These are phyloP conservation scores for Gallinago nigripennis DNA, from an alignment of 2,797 vertebrate species.

Conservation along the genomic window DNA sequence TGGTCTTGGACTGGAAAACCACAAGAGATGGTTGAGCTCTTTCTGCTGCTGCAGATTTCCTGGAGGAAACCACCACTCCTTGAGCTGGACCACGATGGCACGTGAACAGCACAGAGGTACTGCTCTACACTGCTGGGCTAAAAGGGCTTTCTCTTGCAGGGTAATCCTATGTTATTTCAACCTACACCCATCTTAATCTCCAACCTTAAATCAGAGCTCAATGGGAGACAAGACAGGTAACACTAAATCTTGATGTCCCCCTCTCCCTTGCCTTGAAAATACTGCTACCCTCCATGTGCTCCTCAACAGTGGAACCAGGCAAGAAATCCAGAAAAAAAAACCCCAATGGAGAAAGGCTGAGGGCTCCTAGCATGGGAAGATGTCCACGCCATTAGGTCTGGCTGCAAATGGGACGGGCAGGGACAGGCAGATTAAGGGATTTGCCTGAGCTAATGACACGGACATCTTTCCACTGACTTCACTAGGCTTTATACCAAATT, in stretches of 20 bases:
- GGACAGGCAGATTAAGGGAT: background rate
- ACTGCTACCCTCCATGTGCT: background rate
- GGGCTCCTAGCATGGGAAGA: background rate
- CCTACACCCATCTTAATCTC: background rate
- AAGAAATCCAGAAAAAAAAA: background rate
- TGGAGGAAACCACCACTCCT: background rate
- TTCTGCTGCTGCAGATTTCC: background rate
- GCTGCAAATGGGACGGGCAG: background rate
- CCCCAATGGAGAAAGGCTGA: background rate
- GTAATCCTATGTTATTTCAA: background rate
- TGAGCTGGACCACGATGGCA: background rate
- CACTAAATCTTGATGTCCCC: background rate
- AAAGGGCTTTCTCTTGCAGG: background rate
- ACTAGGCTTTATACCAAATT: background rate
- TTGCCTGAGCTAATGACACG: background rate
- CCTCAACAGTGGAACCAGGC: background rate
- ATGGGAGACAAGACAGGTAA: background rate
- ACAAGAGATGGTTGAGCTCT: background rate
- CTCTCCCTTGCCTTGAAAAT: background rate
- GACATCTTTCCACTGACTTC: constrained; percentile 8
- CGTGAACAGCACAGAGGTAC: rapidly evolving
- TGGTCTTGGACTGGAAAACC: background rate
- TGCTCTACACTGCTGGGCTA: background rate
- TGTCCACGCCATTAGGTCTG: background rate
- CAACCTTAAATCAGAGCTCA: background rate